Conservation (phyloP, 2,888 invertebrate genomes). For the Sesia apiformis region DNA sequence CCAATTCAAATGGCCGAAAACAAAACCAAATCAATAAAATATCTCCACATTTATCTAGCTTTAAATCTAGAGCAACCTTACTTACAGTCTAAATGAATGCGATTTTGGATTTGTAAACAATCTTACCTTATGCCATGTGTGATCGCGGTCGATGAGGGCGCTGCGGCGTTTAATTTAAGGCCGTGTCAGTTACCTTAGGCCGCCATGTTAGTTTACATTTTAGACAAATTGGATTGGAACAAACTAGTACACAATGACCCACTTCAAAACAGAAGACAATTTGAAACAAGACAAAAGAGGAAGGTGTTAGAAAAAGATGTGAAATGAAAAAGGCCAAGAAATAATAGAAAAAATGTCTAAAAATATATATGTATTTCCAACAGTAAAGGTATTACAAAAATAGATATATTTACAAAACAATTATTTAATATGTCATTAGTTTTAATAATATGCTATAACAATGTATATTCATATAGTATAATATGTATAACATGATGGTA, state of each 20-base stretch:
- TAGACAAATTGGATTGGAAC: too few relatives aligned
- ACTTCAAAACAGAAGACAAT: not conserved
- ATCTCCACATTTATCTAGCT: too few relatives aligned
- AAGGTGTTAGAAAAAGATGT: conserved; percentile 2
- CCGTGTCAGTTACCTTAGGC: too few relatives aligned
- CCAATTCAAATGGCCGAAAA: too few relatives aligned
- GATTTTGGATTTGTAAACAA: too few relatives aligned
- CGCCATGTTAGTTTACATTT: too few relatives aligned
- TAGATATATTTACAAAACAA: conserved; percentile 7
- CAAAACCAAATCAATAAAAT: too few relatives aligned
- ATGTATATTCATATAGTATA: not conserved
- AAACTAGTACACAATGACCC: not conserved
- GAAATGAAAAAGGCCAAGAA: conserved; percentile 12
- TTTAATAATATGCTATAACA: not conserved
- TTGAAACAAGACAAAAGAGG: not conserved
- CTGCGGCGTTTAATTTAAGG: too few relatives aligned
- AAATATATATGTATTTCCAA: conserved; percentile 32
- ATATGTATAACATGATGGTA: not conserved
- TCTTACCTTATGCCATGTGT: too few relatives aligned
- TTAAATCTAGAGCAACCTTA: too few relatives aligned
- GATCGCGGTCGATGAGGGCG: too few relatives aligned
- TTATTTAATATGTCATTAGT: not conserved
- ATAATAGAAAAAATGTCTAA: conserved; percentile 17
- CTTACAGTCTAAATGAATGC: too few relatives aligned
- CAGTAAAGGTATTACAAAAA: conserved; percentile 11